A percentile compares a stretch with the other conserved stretches of the same genome.
Conservation (phyloP, 2,113 vertebrate genomes). For the Tyto alba region DNA sequence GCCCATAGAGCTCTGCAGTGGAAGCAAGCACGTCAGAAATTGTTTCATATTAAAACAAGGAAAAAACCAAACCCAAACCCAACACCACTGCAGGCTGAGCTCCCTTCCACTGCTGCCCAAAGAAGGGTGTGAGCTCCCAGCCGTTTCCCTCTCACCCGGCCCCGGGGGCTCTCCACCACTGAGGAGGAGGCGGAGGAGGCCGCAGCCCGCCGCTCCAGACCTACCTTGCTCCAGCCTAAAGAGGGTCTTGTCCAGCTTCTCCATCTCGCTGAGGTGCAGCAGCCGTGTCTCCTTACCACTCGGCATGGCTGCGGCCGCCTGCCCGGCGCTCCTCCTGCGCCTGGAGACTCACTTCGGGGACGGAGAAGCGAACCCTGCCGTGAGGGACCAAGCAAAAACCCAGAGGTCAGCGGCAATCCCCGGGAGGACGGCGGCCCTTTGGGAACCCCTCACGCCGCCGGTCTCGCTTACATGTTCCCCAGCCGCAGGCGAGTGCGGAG, state of each 20-base stretch:
- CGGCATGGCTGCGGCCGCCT: slow-evolving; percentile 66
- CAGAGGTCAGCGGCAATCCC: background rate
- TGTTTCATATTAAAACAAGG: background rate
- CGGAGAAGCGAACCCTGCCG: slow-evolving; percentile 25
- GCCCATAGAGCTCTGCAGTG: background rate
- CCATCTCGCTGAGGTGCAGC: slow-evolving; percentile 83
- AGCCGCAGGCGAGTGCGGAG: background rate
- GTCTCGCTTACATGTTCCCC: slow-evolving; percentile 41
- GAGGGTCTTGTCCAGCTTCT: slow-evolving; percentile 83
- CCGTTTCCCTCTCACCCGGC: background rate
- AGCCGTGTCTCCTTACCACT: slow-evolving; percentile 75
- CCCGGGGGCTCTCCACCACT: background rate
- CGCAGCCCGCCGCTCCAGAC: background rate
- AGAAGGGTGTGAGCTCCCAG: background rate
- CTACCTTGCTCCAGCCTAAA: slow-evolving; percentile 88
- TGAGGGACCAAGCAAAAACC: background rate
- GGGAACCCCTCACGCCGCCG: background rate
- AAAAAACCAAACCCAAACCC: background rate
- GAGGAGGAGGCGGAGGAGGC: background rate
- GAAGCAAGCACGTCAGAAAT: background rate
- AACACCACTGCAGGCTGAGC: background rate
- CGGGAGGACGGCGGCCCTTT: background rate
- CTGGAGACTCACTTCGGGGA: slow-evolving; percentile 1
- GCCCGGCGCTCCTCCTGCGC: slow-evolving; percentile 48
- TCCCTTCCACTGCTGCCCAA: background rate